Conservation (phyloP, 2,113 vertebrate species). For the Brachypodius melanocephalos region DNA sequence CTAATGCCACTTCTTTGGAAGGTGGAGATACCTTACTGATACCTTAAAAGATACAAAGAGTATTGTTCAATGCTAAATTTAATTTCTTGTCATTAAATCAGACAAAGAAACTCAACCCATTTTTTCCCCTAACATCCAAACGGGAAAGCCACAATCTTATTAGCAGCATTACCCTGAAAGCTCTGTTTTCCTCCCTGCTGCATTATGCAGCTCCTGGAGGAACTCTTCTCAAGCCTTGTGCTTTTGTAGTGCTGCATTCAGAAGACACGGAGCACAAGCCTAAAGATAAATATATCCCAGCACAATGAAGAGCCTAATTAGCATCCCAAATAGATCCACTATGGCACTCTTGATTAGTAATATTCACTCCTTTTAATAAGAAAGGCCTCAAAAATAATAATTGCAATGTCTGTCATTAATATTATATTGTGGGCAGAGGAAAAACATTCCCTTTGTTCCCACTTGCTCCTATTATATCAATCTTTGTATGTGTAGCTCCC, state of each 20-base stretch:
- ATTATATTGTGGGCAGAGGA: neutral
- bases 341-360: neutral
- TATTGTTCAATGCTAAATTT: neutral
- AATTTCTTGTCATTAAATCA: neutral
- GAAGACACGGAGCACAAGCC: neutral
- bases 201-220: neutral
- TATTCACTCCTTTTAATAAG: constrained; percentile 1
- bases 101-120: neutral
- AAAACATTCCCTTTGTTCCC: neutral
- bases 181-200: neutral
- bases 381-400: constrained; percentile 7
- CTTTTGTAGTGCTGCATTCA: neutral
- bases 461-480: neutral
- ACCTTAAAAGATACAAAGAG: neutral
- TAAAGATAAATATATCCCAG: neutral
- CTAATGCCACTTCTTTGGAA: neutral
- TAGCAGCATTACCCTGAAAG: constrained; percentile 33
- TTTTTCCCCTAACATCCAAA: neutral
- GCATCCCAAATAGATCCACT: neutral
- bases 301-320: neutral
- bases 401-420: neutral
- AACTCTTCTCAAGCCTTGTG: neutral
- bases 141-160: neutral
- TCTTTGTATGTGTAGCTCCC: neutral
- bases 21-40: neutral